Evolutionary conservation across 2,113 vertebrate genomes (phyloP).

Genomic region (Eulemur rufifrons): DNA sequence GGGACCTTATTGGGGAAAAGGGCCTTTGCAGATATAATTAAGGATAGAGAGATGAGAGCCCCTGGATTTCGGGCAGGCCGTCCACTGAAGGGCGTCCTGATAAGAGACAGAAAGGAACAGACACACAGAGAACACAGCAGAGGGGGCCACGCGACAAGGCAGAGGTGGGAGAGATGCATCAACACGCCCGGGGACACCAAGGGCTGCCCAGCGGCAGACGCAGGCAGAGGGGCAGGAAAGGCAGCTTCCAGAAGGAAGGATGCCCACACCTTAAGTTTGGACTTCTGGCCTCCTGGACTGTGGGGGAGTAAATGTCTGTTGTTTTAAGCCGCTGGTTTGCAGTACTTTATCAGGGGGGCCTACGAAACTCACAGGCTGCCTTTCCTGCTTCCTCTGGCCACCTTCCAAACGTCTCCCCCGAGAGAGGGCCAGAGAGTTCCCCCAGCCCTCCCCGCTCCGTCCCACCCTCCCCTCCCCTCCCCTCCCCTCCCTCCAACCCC

Average conservation of each 20-base stretch:
- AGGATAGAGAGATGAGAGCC: not conserved
- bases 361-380: not conserved
- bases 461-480: too few relatives aligned
- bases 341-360: too few relatives aligned
- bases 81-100: not conserved
- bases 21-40: too few relatives aligned
- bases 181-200: fast-evolving
- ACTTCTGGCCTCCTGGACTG: not conserved
- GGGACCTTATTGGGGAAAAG: not conserved
- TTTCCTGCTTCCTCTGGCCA: not conserved
- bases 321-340: not conserved
- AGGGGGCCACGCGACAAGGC: fast-evolving
- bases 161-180: fast-evolving
- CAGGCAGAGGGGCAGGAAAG: not conserved
- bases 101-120: not conserved
- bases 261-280: not conserved
- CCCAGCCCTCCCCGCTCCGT: too few relatives aligned
- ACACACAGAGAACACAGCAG: fast-evolving
- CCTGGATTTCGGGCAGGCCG: not conserved
- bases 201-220: not conserved
- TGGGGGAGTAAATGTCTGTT: fast-evolving
- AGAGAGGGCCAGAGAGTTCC: not conserved
- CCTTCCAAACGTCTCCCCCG: not conserved
- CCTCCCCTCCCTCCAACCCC: not conserved
- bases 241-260: not conserved